Evolutionary conservation across 2,113 vertebrate species (phyloP).

Genomic region (Eulacestoma nigropectus): DNA sequence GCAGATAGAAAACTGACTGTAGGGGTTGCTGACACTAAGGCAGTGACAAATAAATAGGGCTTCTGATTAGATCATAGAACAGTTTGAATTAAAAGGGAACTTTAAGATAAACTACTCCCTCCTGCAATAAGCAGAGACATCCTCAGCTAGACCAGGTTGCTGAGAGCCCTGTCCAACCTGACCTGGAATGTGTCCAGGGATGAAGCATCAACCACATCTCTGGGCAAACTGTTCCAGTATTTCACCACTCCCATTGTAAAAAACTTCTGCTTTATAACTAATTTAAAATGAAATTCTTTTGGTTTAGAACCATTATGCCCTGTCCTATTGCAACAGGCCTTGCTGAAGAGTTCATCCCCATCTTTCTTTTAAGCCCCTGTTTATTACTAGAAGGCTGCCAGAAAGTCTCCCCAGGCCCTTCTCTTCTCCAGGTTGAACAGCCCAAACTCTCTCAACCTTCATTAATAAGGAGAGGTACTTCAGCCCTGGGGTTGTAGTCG

Average conservation of each 20-base stretch:
- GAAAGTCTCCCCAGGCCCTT: neutral
- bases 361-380: neutral
- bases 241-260: neutral
- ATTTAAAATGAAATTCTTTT: neutral
- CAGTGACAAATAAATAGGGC: neutral
- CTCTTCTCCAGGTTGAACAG: neutral
- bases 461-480: neutral
- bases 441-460: neutral
- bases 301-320: neutral
- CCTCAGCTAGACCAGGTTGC: neutral
- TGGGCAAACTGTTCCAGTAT: neutral
- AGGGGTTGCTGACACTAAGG: neutral
- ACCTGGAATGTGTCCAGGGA: neutral
- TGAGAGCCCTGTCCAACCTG: neutral
- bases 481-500: neutral
- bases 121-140: neutral
- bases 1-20: neutral
- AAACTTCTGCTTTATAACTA: neutral
- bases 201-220: neutral
- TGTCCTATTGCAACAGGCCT: neutral
- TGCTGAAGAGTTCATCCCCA: neutral
- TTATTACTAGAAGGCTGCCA: neutral
- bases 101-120: neutral
- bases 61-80: neutral
- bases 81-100: neutral